Conservation (phyloP, 2,888 invertebrate species). For the Dorcus hopei region DNA sequence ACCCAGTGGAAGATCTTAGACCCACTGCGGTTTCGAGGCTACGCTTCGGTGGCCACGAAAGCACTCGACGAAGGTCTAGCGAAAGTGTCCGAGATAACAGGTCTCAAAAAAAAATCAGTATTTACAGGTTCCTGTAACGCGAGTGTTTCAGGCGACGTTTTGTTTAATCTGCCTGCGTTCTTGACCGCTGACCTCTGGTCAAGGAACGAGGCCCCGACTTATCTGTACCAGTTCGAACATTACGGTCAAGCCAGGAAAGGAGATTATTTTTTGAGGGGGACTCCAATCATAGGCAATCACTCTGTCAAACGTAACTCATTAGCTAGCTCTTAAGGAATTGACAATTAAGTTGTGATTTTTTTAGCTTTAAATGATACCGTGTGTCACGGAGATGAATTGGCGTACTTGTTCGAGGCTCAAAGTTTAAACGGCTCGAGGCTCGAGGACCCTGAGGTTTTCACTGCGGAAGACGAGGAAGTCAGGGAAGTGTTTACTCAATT, state of each 20-base stretch:
- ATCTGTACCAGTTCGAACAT: slow-evolving; percentile 74
- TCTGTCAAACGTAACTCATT: slow-evolving; percentile 26
- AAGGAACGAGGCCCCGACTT: slow-evolving; percentile 60
- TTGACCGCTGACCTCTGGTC: slow-evolving; percentile 69
- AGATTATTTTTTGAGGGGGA: slow-evolving; percentile 62
- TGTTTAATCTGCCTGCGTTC: slow-evolving; percentile 75
- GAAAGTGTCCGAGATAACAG: slow-evolving; percentile 60
- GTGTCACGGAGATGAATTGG: slow-evolving; percentile 70
- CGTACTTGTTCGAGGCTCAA: slow-evolving; percentile 67
- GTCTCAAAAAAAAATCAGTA: slow-evolving; percentile 37
- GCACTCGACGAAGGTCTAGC: slow-evolving; percentile 50
- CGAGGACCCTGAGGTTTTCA: slow-evolving; percentile 41
- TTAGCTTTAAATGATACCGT: slow-evolving; percentile 45
- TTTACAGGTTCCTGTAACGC: no score
- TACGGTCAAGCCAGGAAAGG: slow-evolving; percentile 61
- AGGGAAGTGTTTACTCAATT: slow-evolving; percentile 64
- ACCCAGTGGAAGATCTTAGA: slow-evolving; percentile 27
- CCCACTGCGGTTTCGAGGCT: slow-evolving; percentile 41
- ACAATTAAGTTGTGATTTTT: slow-evolving; percentile 6
- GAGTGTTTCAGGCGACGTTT: slow-evolving; percentile 58
- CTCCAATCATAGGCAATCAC: slow-evolving; percentile 58
- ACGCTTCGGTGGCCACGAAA: slow-evolving; percentile 37
- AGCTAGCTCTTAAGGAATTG: neutral
- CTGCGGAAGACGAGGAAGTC: slow-evolving; percentile 60
- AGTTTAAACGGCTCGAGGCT: slow-evolving; percentile 59